These are phyloP conservation scores for Orchestes rusci DNA, from an alignment of 2,888 invertebrate genomes.

Conservation along the genomic window DNA sequence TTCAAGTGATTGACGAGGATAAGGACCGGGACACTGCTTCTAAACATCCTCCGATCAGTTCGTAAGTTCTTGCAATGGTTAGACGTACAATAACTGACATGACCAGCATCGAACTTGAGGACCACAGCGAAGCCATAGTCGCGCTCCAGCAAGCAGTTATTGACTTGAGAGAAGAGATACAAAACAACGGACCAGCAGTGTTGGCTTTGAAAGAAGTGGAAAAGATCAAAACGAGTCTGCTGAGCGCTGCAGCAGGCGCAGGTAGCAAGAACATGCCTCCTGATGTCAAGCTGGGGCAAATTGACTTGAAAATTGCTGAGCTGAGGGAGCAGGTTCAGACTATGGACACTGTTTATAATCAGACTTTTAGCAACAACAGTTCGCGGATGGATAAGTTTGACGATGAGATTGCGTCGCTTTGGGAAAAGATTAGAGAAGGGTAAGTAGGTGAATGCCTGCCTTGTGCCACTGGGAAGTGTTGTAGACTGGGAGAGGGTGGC, in stretches of 20 bases:
- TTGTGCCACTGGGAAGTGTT: too few relatives aligned
- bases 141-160: slow-evolving; percentile 16
- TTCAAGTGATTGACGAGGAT: too few relatives aligned
- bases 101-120: too few relatives aligned
- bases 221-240: slow-evolving; percentile 20
- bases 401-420: slow-evolving; percentile 39
- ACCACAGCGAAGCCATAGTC: too few relatives aligned
- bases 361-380: slow-evolving; percentile 47
- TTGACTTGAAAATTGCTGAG: slow-evolving; percentile 33
- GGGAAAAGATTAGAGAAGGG: slow-evolving; percentile 30
- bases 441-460: too few relatives aligned
- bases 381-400: slow-evolving; percentile 45
- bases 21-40: too few relatives aligned
- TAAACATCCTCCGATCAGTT: too few relatives aligned
- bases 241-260: slow-evolving; percentile 1
- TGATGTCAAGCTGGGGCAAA: slow-evolving; percentile 19
- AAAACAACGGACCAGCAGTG: slow-evolving; percentile 7
- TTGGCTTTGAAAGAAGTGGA: slow-evolving; percentile 23
- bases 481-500: too few relatives aligned
- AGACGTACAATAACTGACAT: too few relatives aligned
- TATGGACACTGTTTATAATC: slow-evolving; percentile 38
- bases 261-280: slow-evolving; percentile 11
- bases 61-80: too few relatives aligned
- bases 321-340: slow-evolving; percentile 34
- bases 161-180: slow-evolving; percentile 5